phyloP scores from a whole-genome alignment of 1,140 invertebrate genomes.

The Bicyclus anynana region DNA sequence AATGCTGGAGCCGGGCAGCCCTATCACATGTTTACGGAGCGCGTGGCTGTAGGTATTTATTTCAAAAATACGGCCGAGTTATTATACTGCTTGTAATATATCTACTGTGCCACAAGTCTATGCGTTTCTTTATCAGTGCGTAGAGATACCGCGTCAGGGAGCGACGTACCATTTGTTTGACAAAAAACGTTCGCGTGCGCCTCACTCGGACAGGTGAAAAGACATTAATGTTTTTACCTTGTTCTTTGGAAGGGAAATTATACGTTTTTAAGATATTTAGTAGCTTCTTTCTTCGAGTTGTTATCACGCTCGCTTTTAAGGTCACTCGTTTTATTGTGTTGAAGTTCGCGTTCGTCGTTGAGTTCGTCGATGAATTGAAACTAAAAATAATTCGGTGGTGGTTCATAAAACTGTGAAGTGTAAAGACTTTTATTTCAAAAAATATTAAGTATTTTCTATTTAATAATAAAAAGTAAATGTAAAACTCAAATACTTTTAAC shows the following conservation, averaged over 20 bases:
- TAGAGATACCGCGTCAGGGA: constrained; percentile 6
- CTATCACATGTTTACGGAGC: too few relatives aligned
- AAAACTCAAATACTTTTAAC: too few relatives aligned
- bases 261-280: constrained; percentile 4
- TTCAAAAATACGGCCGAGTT: too few relatives aligned
- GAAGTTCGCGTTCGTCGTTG: neutral
- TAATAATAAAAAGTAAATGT: too few relatives aligned
- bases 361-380: neutral
- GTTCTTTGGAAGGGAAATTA: constrained; percentile 7
- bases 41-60: too few relatives aligned
- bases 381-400: neutral
- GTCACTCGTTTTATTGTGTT: neutral
- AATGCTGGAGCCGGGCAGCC: too few relatives aligned
- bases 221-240: constrained; percentile 14
- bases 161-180: constrained; percentile 20
- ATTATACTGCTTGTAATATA: too few relatives aligned
- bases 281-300: neutral
- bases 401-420: neutral
- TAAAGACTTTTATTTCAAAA: too few relatives aligned
- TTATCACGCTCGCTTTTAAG: constrained; percentile 1
- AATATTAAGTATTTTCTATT: too few relatives aligned
- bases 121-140: constrained; percentile 32
- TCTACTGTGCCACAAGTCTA: constrained; percentile 23
- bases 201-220: constrained; percentile 13
- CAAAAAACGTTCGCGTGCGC: constrained; percentile 28